Evolutionary conservation across 1,140 invertebrate species (phyloP), one percentile per base, ranked within the genome.

Genomic region (Diorhabda sublineata): DNA sequence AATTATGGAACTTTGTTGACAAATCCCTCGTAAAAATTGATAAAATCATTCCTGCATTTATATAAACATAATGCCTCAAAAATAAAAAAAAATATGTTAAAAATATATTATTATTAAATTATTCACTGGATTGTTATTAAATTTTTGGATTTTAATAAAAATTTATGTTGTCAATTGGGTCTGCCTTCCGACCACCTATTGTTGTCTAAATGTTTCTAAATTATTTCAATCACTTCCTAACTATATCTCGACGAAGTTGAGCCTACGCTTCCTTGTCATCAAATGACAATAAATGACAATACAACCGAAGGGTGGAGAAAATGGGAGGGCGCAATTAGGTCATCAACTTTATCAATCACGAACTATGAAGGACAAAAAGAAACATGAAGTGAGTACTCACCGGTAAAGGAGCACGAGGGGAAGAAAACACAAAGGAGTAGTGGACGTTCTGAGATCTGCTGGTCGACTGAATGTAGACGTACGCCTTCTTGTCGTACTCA

Each of bases 361-460:
- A 41, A 62, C 44, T 44, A 8, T 62, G 61, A 65, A 65, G 45
- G 64, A 58, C 26, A 41, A 57, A 9, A 44, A 45, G 5, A 43
- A 42, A 61, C 26, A 61, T 4, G 42, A 43, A 42, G 42, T 42
- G 42, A 57, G 64, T 65, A 65, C 64, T 65, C 64, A 65, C 64
- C 64, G 64, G 64, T 57, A 65, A 57, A 52, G 52, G 52, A 65
- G 64, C 26, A 61, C 64, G 64, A 56, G 64, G 52, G 64, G 64
- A 57, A 52, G 47, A 57, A 58, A 57, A 42, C 64, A 65, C 64
- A 56, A 42, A 65, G 64, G 64, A 65, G 64, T 57, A 65, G 64
- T 65, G 52, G 64, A 11, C 64, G 64, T 47, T 57, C 64, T 65
- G 64, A 65, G 56, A 45, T 65, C 64, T 65, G 52, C 64, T 57